phyloP scores from a whole-genome alignment of 2,113 vertebrate species.

The Thymallus thymallus region DNA sequence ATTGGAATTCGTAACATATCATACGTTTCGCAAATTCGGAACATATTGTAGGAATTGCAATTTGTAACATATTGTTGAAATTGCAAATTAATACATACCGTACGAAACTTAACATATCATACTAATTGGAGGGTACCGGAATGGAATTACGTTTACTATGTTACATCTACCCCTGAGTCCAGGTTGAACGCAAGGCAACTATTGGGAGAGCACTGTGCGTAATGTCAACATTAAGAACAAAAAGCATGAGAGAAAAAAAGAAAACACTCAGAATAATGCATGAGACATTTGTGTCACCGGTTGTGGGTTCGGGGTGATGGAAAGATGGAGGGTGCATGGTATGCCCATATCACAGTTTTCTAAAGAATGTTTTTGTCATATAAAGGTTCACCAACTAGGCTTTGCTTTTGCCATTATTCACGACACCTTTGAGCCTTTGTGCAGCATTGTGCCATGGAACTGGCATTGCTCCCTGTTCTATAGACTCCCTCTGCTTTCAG shows the following conservation, averaged over 20 bases:
- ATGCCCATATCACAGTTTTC: slow-evolving; percentile 63
- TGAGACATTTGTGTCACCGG: slow-evolving; percentile 69
- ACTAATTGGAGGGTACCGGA: too few species aligned
- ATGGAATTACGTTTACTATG: too few species aligned
- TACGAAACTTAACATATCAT: too few species aligned
- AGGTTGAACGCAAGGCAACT: slow-evolving; percentile 45
- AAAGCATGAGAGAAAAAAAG: slow-evolving; percentile 48
- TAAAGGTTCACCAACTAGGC: slow-evolving; percentile 64
- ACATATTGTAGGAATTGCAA: too few species aligned
- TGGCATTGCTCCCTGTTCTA: slow-evolving; percentile 71
- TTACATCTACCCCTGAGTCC: too few species aligned
- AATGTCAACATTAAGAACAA: slow-evolving; percentile 63
- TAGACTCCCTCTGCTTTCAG: slow-evolving; percentile 70
- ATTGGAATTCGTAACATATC: too few species aligned
- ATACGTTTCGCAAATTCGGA: too few species aligned
- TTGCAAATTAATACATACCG: too few species aligned
- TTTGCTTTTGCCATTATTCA: slow-evolving; percentile 70
- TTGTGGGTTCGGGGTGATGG: slow-evolving; percentile 40
- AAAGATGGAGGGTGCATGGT: slow-evolving; percentile 36
- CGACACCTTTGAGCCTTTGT: slow-evolving; percentile 78
- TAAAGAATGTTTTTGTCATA: slow-evolving; percentile 72
- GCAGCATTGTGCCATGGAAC: slow-evolving; percentile 70
- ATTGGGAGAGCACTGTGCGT: slow-evolving; percentile 65
- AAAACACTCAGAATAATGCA: slow-evolving; percentile 73
- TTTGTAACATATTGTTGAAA: too few species aligned